Base-by-base conservation (phyloP, 2,113 vertebrate species). In the Gymnocephalus cernua region DNA sequence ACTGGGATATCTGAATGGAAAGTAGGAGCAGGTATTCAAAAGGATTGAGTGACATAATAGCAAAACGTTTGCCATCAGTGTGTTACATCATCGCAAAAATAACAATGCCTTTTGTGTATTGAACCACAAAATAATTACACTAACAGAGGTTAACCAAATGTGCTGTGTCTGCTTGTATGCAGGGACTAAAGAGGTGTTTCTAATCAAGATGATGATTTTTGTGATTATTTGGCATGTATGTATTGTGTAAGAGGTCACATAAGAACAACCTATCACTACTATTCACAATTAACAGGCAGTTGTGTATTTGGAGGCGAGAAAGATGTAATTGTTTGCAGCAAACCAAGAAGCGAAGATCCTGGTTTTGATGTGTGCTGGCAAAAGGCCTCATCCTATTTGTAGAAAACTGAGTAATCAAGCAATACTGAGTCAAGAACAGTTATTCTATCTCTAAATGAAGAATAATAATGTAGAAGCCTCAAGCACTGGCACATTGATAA, bases 61-160 rank as follows among this genome's bases (percentile, higher is more conserved):
- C 68, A 44, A 56, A 47, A 68, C 50, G 58, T 74, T 79, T 48
- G 54, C 54, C 61, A 45, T 66, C 50, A 19, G 48, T 23, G 51
- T 29, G 51, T 83, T 87, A 64, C 66, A 65, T 88, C 79, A 83
- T 32, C 5, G 15, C 13, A 71, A 75, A 79, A 64, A 69, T 50
- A 79, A 51, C 56, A 15, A 74, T 71, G 63, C 77, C 64, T 83
- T 86, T 92, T 90, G 51, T 86, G 75, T 74, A 64, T 65, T 80
- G 69, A 80, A 65, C 78, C 78, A 74, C 41, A 79, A 86, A 9
- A 88, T 80, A 77, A 89, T 79, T 73, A 63, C 59, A 63, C 67
- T 63, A 70, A 77, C 54, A 13, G 65, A 62, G 81, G 76, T 70
- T 63, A 68, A 80, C 63, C 54, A 77, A 80, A 58, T 83, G 75